A percentile compares a stretch with the other conserved stretches of the same genome.
Evolutionary conservation across 1,140 invertebrate species (phyloP).

Genomic region (Nasonia vitripennis): DNA sequence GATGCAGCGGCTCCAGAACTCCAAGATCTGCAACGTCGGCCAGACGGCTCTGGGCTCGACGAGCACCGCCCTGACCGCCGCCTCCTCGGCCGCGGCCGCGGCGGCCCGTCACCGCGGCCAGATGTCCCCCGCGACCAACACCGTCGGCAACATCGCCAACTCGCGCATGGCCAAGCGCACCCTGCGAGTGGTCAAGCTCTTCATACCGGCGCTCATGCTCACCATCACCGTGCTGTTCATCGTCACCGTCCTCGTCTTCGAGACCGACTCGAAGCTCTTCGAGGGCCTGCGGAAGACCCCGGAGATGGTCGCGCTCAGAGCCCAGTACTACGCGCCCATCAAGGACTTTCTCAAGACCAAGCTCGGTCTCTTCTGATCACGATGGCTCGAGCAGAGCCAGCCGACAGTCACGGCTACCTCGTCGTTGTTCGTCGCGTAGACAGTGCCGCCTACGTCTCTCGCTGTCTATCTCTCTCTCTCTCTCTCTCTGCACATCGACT

Average conservation of each 20-base stretch:
- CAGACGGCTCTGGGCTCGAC: conserved; percentile 55
- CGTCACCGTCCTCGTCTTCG: conserved; percentile 81
- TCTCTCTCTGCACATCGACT: background rate
- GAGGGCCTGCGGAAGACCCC: conserved; percentile 83
- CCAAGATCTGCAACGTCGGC: conserved; percentile 67
- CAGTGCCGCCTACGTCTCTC: background rate
- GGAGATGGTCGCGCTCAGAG: conserved; percentile 85
- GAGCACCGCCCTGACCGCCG: background rate
- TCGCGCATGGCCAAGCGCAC: conserved; percentile 55
- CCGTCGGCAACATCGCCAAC: background rate
- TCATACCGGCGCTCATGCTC: conserved; percentile 83
- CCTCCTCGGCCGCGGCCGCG: conserved; percentile 23
- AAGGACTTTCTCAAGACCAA: conserved; percentile 83
- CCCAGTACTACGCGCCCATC: conserved; percentile 88
- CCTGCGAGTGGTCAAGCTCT: conserved; percentile 79
- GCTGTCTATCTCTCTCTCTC: too few relatives aligned
- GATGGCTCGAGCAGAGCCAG: conserved; percentile 57
- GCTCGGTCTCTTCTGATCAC: conserved; percentile 73
- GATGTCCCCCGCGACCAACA: conserved; percentile 53
- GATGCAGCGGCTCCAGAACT: conserved; percentile 76
- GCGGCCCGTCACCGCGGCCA: conserved; percentile 46
- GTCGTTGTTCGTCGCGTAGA: conserved; percentile 34
- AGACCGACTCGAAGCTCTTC: conserved; percentile 84
- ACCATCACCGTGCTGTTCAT: conserved; percentile 81
- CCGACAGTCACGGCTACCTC: conserved; percentile 54